Conservation (phyloP, 2,113 vertebrate genomes). For the Pygoscelis antarcticus region DNA sequence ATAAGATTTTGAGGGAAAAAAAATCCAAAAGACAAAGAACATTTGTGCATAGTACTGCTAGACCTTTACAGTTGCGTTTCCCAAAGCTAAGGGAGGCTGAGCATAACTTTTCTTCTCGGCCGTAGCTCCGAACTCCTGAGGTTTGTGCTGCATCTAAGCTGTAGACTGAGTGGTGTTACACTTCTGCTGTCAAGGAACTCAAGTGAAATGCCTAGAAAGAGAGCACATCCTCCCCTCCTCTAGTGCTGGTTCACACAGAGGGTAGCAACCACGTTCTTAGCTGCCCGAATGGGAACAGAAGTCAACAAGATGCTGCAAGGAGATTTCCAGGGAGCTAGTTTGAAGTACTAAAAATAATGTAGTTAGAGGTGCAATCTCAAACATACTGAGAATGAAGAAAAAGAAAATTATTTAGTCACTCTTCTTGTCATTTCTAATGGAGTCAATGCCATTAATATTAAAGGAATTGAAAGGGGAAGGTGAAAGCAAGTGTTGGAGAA, state of each 20-base stretch:
- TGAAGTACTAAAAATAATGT: background rate
- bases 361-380: background rate
- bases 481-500: background rate
- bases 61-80: background rate
- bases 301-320: background rate
- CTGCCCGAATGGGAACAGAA: background rate
- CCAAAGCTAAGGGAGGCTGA: background rate
- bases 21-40: background rate
- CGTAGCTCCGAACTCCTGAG: background rate
- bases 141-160: background rate
- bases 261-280: background rate
- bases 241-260: background rate
- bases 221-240: too few relatives aligned
- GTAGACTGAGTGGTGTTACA: fast-evolving
- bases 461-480: background rate
- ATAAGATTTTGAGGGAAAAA: background rate
- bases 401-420: background rate
- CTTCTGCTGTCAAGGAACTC: background rate
- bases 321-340: background rate
- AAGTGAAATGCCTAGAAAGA: background rate
- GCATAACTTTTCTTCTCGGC: background rate
- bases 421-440: background rate
- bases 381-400: background rate
- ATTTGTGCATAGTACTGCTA: background rate
- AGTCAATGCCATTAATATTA: background rate